Evolutionary conservation across 2,797 vertebrate genomes (phyloP).

Genomic region (Tokudaia tokunoshimensis): DNA sequence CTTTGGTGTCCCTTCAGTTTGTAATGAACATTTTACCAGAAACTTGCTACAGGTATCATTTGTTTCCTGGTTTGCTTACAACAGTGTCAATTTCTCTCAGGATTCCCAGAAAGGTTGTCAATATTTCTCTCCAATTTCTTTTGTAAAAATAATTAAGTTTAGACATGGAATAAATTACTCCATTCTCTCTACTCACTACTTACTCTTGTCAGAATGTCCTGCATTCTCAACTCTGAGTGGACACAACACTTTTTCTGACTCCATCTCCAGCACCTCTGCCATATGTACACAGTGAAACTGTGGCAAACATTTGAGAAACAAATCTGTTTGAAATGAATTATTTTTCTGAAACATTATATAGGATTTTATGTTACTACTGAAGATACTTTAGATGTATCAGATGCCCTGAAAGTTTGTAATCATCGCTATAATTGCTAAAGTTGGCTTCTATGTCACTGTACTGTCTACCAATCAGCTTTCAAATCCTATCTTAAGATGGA

Average conservation of each 20-base stretch:
- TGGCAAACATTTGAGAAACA: neutral
- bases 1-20: neutral
- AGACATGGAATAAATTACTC: neutral
- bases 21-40: neutral
- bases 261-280: neutral
- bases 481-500: slow-evolving; percentile 19
- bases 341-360: neutral
- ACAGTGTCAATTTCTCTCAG: neutral
- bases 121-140: neutral
- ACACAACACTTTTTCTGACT: neutral
- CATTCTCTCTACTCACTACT: too few species aligned
- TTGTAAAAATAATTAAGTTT: neutral
- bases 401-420: neutral
- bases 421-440: neutral
- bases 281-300: neutral
- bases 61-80: neutral
- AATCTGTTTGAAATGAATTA: neutral
- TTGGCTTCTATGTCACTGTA: neutral
- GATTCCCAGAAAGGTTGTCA: neutral
- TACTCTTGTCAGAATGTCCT: neutral
- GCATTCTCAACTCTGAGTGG: neutral
- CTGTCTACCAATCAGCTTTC: neutral
- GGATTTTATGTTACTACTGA: neutral
- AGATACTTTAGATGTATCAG: neutral
- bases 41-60: neutral